Conservation (phyloP, 53 echinoderm and acorn worm species). For the Apostichopus leukothele region DNA sequence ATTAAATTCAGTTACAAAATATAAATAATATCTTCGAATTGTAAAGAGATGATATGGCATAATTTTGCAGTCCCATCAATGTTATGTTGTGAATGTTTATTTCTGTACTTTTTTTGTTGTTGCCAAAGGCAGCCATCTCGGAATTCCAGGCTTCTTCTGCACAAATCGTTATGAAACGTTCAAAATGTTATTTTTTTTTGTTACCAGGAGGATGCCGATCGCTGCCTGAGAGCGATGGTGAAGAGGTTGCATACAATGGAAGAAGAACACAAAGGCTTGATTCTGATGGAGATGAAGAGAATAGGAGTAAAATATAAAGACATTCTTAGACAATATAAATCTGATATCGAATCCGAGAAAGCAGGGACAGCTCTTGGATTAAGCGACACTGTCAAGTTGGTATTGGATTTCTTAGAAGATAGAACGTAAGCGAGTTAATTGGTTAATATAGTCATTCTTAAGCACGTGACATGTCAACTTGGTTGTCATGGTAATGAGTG, state of each 20-base stretch:
- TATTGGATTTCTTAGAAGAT: slow-evolving; percentile 73
- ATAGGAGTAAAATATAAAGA: slow-evolving; percentile 62
- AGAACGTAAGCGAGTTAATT: slow-evolving; percentile 55
- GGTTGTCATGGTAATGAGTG: too few relatives aligned
- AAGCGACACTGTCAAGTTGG: slow-evolving; percentile 54
- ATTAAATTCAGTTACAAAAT: too few relatives aligned
- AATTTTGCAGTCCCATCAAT: too few relatives aligned
- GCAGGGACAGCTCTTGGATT: slow-evolving; percentile 54
- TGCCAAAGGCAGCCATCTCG: too few relatives aligned
- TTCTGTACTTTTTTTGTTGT: too few relatives aligned
- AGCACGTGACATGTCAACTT: too few relatives aligned
- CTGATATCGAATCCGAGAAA: slow-evolving; percentile 53
- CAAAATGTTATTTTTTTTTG: neutral
- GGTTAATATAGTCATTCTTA: too few relatives aligned
- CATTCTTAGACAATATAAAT: slow-evolving; percentile 51
- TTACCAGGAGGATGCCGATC: slow-evolving; percentile 57
- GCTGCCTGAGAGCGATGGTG: slow-evolving; percentile 54
- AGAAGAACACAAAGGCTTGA: slow-evolving; percentile 23
- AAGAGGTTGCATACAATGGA: slow-evolving; percentile 50
- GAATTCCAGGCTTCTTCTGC: too few relatives aligned
- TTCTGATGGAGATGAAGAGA: slow-evolving; percentile 70
- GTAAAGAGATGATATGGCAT: too few relatives aligned
- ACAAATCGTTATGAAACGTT: too few relatives aligned
- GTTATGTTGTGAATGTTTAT: too few relatives aligned
- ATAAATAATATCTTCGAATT: too few relatives aligned